These are phyloP conservation scores for Bimastos eiseni DNA, from an alignment of 2,888 invertebrate genomes.

Conservation along the genomic window DNA sequence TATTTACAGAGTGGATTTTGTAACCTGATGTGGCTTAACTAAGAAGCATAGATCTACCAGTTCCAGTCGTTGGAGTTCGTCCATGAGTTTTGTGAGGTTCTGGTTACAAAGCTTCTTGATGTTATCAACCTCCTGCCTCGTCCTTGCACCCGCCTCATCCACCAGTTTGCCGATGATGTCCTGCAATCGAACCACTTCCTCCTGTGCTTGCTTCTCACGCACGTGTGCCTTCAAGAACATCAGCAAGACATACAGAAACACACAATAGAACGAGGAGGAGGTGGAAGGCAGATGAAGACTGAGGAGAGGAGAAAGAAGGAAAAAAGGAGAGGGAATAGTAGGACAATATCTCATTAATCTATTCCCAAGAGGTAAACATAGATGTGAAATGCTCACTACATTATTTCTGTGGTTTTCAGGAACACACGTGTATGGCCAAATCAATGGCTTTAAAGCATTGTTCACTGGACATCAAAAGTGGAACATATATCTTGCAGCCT, in stretches of 20 bases:
- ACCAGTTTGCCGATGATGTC: constrained; percentile 55
- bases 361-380: background rate
- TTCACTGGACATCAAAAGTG: background rate
- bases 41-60: constrained; percentile 49
- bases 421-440: background rate
- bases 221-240: constrained; percentile 50
- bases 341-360: background rate
- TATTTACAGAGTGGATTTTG: background rate
- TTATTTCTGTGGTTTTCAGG: background rate
- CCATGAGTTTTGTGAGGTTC: constrained; percentile 55
- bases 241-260: background rate
- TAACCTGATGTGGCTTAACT: background rate
- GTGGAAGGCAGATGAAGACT: background rate
- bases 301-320: background rate
- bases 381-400: background rate
- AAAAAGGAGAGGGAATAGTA: background rate
- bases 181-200: constrained; percentile 55
- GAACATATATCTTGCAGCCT: background rate
- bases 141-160: constrained; percentile 58
- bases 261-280: background rate
- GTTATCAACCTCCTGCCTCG: constrained; percentile 59
- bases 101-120: constrained; percentile 57
- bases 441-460: background rate
- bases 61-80: constrained; percentile 57
- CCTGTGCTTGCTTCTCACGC: constrained; percentile 52